Base-by-base conservation (phyloP, 2,888 invertebrate genomes). In the Baronia brevicornis region DNA sequence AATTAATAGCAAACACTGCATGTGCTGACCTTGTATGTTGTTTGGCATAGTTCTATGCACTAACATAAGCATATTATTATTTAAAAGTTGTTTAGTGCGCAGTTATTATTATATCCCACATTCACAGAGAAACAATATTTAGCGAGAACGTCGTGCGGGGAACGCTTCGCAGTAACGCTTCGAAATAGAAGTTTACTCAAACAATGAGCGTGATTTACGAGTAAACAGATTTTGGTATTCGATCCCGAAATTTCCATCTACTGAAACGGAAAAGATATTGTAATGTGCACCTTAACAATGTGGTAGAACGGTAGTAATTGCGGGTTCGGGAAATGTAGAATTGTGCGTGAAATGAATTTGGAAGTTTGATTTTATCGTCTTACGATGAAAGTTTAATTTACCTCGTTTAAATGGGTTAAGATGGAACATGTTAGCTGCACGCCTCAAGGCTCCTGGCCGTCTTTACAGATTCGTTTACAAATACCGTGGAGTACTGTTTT, bases 141-240 rank as follows among this genome's bases (percentile, higher is more conserved):
- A 68, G 59, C 61, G 63, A 58, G 63, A 53, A 54, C 57, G 55
- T 43, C 38, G 51, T 49, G 51, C 50, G 50, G 51, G 50, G 44
- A 57, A 45, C 48, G 60, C 60, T 80, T 79, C 72, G 60, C 65
- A 45, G 69, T 69, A 77, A 74, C 58, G 61, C 66, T 65, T 80
- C 62, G 60, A 82, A 84, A 84, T 84, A 82, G 80, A 79, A 74
- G 65, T 71, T 67, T 68, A 63, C 61, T 71, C 60, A 80, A 77
- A 80, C 80, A 82, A 73, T 66, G 77, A 60, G 62, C 79, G 82
- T 80, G 84, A 78, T 80, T 72, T 72, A 82, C 54, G 60, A 51
- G 68, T 82, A 84, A 82, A 84, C 82, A 84, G 46, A 64, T 66
- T 70, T 60, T 49, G 52, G 57, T 56, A 46, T 53, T 51, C 59